phyloP scores from a whole-genome alignment of 2,888 invertebrate species.

The Gibbula magus region DNA sequence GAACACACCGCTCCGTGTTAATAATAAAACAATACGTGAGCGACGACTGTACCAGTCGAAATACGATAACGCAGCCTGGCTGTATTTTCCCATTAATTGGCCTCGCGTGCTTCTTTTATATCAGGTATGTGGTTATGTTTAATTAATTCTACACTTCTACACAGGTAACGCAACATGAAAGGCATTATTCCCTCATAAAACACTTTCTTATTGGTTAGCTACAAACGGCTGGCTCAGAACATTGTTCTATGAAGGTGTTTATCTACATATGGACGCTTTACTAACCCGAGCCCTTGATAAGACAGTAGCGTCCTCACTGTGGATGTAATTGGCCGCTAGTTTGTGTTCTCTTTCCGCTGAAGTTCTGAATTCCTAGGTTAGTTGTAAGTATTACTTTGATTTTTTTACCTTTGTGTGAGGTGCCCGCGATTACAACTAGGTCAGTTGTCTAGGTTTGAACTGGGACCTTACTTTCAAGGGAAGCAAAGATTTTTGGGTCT shows the following conservation, averaged over 20 bases:
- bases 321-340: not conserved
- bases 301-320: not conserved
- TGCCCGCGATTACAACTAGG: too few relatives aligned
- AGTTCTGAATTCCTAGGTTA: too few relatives aligned
- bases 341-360: too few relatives aligned
- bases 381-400: too few relatives aligned
- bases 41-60: too few relatives aligned
- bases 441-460: too few relatives aligned
- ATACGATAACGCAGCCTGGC: not conserved
- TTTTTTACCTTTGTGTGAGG: too few relatives aligned
- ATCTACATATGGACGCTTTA: not conserved
- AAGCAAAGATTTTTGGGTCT: too few relatives aligned
- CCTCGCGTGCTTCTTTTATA: not conserved
- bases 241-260: not conserved
- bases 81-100: not conserved
- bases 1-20: too few relatives aligned
- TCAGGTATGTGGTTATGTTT: not conserved
- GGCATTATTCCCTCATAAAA: not conserved
- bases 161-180: not conserved
- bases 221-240: not conserved
- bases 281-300: not conserved
- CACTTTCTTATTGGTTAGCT: not conserved
- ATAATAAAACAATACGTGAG: too few relatives aligned
- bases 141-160: slow-evolving; percentile 10
- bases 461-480: too few relatives aligned